phyloP scores from a whole-genome alignment of 1,140 invertebrate genomes.

The Drosophila pruinosa region DNA sequence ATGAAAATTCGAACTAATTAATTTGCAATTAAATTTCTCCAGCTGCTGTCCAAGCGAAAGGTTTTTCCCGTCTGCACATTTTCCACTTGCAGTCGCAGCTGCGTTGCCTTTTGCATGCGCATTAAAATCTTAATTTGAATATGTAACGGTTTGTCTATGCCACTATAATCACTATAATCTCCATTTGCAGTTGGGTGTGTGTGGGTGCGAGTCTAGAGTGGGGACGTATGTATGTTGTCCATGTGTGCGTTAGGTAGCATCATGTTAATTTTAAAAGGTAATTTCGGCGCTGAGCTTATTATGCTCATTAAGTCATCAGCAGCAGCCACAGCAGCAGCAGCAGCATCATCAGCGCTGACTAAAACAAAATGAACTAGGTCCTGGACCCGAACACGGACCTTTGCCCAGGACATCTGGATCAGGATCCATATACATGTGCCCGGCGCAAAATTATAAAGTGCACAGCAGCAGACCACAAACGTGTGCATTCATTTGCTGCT shows the following conservation, averaged over 20 bases:
- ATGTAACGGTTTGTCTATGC: slow-evolving; percentile 75
- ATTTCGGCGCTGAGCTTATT: slow-evolving; percentile 78
- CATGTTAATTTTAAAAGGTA: slow-evolving; percentile 81
- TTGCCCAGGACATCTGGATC: slow-evolving; percentile 20
- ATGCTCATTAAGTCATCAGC: slow-evolving; percentile 80
- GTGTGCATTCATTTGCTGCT: slow-evolving; percentile 62
- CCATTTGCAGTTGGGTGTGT: slow-evolving; percentile 36
- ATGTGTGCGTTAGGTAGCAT: slow-evolving; percentile 40
- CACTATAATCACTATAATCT: slow-evolving; percentile 62
- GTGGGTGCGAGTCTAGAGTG: slow-evolving; percentile 17
- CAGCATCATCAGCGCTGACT: background rate
- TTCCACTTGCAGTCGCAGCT: slow-evolving; percentile 1
- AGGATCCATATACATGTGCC: slow-evolving; percentile 10
- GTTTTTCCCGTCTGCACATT: background rate
- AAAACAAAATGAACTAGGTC: slow-evolving; percentile 39
- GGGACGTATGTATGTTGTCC: background rate
- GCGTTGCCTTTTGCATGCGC: slow-evolving; percentile 55
- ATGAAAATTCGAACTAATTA: slow-evolving; percentile 59
- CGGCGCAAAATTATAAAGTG: slow-evolving; percentile 62
- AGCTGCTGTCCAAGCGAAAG: slow-evolving; percentile 1
- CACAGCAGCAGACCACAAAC: slow-evolving; percentile 62
- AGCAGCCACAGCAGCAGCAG: background rate
- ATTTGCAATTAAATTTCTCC: slow-evolving; percentile 64
- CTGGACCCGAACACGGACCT: background rate
- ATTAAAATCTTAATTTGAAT: slow-evolving; percentile 81